These are phyloP conservation scores for Rousettus madagascariensis DNA, from an alignment of 2,797 vertebrate species.

Conservation along the genomic window DNA sequence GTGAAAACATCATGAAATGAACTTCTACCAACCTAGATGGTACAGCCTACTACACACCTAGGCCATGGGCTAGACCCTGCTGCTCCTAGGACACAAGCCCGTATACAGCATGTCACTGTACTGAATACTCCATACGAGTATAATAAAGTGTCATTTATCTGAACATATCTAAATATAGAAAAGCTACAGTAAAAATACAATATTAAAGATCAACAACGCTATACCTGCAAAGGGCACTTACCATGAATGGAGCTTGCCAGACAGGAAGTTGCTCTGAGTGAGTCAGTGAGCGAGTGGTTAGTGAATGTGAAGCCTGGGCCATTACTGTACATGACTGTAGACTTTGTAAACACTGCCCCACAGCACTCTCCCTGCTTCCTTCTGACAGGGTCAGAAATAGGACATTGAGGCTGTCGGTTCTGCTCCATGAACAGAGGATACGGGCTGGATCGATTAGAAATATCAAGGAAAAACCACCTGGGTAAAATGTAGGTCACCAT, in stretches of 20 bases:
- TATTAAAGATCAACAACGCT: neutral
- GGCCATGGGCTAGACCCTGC: neutral
- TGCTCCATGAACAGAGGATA: neutral
- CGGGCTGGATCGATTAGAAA: neutral
- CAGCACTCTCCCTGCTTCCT: neutral
- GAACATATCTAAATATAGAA: neutral
- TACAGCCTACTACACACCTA: neutral
- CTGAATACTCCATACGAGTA: neutral
- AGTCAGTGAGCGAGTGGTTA: too few species aligned
- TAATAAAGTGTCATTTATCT: neutral
- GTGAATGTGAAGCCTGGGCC: neutral
- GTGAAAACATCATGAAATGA: neutral
- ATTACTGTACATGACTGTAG: neutral
- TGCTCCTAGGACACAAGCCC: neutral
- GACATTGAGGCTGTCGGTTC: neutral
- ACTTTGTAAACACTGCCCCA: neutral
- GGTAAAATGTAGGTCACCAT: neutral
- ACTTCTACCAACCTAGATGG: neutral
- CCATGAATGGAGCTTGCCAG: too few species aligned
- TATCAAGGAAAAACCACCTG: neutral
- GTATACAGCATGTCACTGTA: too few species aligned
- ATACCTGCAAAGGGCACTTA: neutral
- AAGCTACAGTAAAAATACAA: neutral
- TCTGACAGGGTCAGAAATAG: neutral
- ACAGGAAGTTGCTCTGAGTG: neutral